Base-by-base conservation (phyloP, 92 coral and sea anemone genomes). In the Phymanthus crucifer region DNA sequence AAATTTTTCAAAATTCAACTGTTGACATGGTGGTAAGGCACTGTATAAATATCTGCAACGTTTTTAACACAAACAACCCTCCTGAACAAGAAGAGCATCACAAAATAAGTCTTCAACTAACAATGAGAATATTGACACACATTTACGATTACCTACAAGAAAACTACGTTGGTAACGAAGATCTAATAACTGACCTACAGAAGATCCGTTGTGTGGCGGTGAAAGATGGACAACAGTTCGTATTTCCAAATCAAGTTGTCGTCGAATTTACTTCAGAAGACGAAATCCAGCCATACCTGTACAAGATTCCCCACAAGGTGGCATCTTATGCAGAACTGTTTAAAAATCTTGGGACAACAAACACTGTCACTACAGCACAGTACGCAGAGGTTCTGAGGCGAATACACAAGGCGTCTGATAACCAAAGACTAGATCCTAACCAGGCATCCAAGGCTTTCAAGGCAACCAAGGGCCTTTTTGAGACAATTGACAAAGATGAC, bases 231-330 rank as follows among this genome's bases (percentile, higher is more conserved):
- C 18, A 54, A 56, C 93, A 83, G 3, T 78, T 93, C 9, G 88
- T 86, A 3, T 71, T 52, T 26, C 85, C 91, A 3, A 72, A 81
- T 27, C 97, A 93, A 71, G 73, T 86, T 0, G 89, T 83, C 6
- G 66, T 91, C 0, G 90, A 88, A 4, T 19, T 93, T 50, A 71
- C 57, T 11, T 32, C 19, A 18, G 43, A 58, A 2, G 35, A 66
- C 3, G 87, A 82, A 77, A 88, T 93, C 31, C 32, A 26, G 3
- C 97, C 97, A 27, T 93, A 82, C 57, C 80, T 93, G 24, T 93
- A 88, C 87, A 79, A 66, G 40, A 27, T 85, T 12, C 94, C 94
- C 9, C 14, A 67, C 1, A 73, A 88, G 40, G 38, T 90, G 6
- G 64, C 85, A 10, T 3, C 26, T 31, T 88, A 81, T 43, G 19